Conservation (phyloP, 1,140 invertebrate genomes). For the Leptopilina clavipes region DNA sequence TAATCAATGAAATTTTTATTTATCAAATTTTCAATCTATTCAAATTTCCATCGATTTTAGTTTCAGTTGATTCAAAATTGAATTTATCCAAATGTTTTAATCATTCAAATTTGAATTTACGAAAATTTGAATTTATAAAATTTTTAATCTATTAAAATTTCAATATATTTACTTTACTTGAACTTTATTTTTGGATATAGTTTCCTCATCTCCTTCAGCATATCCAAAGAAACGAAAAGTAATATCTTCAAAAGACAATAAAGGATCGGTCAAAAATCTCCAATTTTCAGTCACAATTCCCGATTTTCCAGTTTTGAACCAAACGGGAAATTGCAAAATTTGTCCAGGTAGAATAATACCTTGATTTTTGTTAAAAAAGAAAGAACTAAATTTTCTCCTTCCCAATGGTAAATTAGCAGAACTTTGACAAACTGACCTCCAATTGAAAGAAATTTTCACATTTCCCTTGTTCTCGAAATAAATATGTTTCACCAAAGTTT, state of each 20-base stretch:
- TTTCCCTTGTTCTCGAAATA: constrained; percentile 61
- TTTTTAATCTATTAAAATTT: too few relatives aligned
- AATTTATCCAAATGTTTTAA: too few relatives aligned
- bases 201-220: neutral
- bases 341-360: constrained; percentile 57
- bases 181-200: neutral
- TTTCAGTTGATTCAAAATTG: too few relatives aligned
- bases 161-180: too few relatives aligned
- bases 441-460: constrained; percentile 31
- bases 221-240: constrained; percentile 55
- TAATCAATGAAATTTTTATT: too few relatives aligned
- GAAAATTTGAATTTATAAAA: too few relatives aligned
- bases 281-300: constrained; percentile 53
- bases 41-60: too few relatives aligned
- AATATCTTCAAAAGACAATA: constrained; percentile 43
- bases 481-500: constrained; percentile 43
- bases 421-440: neutral
- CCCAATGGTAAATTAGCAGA: neutral
- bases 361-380: constrained; percentile 64
- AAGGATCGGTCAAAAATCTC: constrained; percentile 56
- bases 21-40: too few relatives aligned
- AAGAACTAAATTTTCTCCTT: constrained; percentile 36
- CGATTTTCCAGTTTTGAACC: constrained; percentile 45
- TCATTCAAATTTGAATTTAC: too few relatives aligned
- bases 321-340: constrained; percentile 47